phyloP scores from a whole-genome alignment of 2,113 vertebrate genomes.

The Pluvianellus socialis region DNA sequence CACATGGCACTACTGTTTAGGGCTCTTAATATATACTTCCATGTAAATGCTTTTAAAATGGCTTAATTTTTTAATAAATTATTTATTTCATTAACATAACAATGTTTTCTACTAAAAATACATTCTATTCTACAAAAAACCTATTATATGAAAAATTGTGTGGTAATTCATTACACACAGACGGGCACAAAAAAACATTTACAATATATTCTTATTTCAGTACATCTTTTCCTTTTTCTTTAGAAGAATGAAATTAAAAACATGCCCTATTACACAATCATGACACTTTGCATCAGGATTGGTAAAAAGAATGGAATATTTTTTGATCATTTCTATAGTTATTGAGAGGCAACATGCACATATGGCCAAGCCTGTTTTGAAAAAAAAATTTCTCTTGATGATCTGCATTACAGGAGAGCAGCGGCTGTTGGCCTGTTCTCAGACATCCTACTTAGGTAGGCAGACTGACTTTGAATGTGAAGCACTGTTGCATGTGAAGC shows the following conservation, averaged over 20 bases:
- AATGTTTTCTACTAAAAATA: background rate
- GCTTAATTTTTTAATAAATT: slow-evolving; percentile 10
- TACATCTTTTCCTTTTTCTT: background rate
- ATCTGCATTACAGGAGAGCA: background rate
- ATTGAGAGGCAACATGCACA: background rate
- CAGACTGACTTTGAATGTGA: background rate
- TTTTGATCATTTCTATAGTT: background rate
- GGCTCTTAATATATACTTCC: slow-evolving; percentile 1
- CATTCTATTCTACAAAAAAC: background rate
- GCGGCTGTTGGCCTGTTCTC: background rate
- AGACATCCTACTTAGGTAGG: background rate
- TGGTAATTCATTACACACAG: background rate
- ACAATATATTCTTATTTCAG: background rate
- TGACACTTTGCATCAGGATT: background rate
- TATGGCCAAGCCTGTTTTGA: background rate
- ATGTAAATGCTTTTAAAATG: slow-evolving; percentile 53
- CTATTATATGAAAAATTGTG: background rate
- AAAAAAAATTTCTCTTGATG: background rate
- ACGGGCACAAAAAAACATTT: background rate
- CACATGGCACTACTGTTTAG: slow-evolving; percentile 1
- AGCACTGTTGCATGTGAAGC: background rate
- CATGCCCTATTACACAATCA: background rate
- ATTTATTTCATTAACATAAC: slow-evolving; percentile 35
- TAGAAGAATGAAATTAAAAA: background rate
- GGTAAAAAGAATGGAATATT: background rate